Percentiles rank a stretch among this genome's conserved stretches.
phyloP scores from a whole-genome alignment of 2,888 invertebrate genomes.

The Euzetes globulus region DNA sequence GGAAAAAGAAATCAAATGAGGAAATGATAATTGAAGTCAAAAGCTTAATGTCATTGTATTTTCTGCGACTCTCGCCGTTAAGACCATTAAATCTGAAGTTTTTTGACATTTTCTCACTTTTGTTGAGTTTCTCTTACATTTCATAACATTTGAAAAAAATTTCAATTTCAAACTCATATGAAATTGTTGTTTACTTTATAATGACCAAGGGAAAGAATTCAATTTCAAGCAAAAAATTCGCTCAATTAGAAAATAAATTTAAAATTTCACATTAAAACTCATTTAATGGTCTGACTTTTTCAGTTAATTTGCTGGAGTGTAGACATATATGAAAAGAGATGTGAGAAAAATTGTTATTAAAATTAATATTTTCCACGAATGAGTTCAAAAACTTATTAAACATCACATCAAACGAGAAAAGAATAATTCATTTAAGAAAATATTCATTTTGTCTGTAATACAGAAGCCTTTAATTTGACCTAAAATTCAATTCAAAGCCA shows the following conservation, averaged over 20 bases:
- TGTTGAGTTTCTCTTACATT: too few relatives aligned
- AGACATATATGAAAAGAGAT: not conserved
- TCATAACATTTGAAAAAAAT: not conserved
- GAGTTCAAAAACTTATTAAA: not conserved
- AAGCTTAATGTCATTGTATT: not conserved
- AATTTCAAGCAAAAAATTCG: too few relatives aligned
- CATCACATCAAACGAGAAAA: not conserved
- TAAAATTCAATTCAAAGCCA: constrained; percentile 1
- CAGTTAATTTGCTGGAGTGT: too few relatives aligned
- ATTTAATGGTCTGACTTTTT: too few relatives aligned
- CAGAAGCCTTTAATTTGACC: constrained; percentile 4
- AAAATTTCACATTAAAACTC: too few relatives aligned
- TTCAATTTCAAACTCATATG: not conserved
- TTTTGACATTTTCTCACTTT: not conserved
- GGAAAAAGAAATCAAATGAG: not conserved
- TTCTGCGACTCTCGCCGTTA: not conserved
- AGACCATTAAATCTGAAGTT: not conserved
- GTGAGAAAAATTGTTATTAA: not conserved
- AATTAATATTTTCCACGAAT: not conserved
- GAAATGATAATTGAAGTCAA: not conserved
- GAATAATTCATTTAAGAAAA: not conserved
- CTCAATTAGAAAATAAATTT: too few relatives aligned
- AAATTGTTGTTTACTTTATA: too few relatives aligned
- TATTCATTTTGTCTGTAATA: not conserved
- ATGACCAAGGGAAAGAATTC: too few relatives aligned